phyloP scores from a whole-genome alignment of 1,140 invertebrate genomes.

The Melipona quadrifasciata region DNA sequence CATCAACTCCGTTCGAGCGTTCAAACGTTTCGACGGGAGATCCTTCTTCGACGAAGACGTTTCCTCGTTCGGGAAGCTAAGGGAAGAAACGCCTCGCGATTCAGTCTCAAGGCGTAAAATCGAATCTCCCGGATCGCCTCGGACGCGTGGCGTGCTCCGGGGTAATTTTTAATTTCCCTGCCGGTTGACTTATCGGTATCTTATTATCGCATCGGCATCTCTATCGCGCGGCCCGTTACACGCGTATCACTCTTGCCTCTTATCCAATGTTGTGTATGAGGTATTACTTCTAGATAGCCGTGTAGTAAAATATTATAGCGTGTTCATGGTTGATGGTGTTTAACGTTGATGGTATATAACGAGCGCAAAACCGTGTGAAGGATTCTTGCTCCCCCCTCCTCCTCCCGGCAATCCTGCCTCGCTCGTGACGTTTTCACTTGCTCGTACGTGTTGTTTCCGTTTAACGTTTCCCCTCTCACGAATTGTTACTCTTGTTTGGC shows the following conservation, averaged over 20 bases:
- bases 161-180: slow-evolving; percentile 10
- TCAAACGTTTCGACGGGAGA: not conserved
- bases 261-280: slow-evolving; percentile 25
- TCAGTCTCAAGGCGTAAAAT: not conserved
- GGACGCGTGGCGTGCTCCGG: not conserved
- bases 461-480: not conserved
- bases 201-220: slow-evolving; percentile 27
- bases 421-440: slow-evolving; percentile 21
- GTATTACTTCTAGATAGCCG: slow-evolving; percentile 27
- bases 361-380: slow-evolving; percentile 67
- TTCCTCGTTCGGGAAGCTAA: not conserved
- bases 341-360: slow-evolving; percentile 54
- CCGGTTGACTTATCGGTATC: slow-evolving; percentile 5
- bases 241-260: slow-evolving; percentile 5
- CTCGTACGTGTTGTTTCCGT: slow-evolving; percentile 12
- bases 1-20: not conserved
- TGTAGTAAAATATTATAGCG: slow-evolving; percentile 47
- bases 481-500: not conserved
- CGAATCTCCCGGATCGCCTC: not conserved
- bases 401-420: not conserved
- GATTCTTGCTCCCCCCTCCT: slow-evolving; percentile 38
- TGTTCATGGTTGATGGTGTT: slow-evolving; percentile 43
- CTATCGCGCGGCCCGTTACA: slow-evolving; percentile 9
- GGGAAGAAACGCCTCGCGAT: not conserved
- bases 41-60: not conserved